Evolutionary conservation across 2,113 vertebrate species (phyloP).

Genomic region (Lepus timidus): DNA sequence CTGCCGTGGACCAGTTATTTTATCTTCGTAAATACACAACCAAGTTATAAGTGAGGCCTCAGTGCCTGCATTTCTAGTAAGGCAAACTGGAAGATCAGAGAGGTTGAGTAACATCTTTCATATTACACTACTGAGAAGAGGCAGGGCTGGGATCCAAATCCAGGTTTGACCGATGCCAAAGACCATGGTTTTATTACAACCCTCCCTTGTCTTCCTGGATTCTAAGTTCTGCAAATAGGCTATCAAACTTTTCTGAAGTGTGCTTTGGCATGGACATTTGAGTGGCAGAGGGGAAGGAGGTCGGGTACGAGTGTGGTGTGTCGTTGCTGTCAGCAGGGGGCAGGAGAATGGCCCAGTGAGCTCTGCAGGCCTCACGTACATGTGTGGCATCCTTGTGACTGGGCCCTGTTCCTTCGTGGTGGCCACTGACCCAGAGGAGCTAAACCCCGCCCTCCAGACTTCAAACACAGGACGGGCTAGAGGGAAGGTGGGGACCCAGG

Average conservation of each 20-base stretch:
- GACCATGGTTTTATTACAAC: neutral
- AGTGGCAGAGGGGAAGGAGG: neutral
- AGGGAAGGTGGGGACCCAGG: rapidly evolving
- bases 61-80: neutral
- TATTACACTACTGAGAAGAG: neutral
- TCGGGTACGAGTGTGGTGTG: rapidly evolving
- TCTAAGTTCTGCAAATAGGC: neutral
- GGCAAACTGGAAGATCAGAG: neutral
- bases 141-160: neutral
- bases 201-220: neutral
- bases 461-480: neutral
- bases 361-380: neutral
- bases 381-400: rapidly evolving
- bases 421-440: neutral
- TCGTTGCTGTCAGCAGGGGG: no score
- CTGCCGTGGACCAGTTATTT: neutral
- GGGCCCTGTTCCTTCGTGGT: neutral
- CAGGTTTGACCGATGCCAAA: neutral
- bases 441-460: neutral
- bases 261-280: neutral
- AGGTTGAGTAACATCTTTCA: neutral
- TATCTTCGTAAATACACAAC: neutral
- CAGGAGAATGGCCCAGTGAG: neutral
- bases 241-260: neutral
- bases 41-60: neutral